Evolutionary conservation across 2,113 vertebrate species (phyloP), one percentile per base, ranked within the genome.

Genomic region (Chelonoidis abingdonii): DNA sequence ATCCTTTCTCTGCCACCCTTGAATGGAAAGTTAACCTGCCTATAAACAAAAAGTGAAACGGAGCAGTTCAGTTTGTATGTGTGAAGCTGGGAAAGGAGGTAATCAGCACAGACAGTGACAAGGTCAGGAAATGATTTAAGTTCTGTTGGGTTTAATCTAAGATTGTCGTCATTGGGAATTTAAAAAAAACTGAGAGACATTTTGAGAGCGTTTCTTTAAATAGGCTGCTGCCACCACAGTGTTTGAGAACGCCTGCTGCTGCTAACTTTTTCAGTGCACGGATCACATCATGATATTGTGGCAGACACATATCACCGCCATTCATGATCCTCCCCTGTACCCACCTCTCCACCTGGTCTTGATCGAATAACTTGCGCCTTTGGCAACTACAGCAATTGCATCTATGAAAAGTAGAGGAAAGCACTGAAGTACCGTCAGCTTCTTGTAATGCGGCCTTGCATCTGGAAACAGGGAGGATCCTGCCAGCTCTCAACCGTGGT

Each of bases 181-280:
- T n/a, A 4, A 65, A 65, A 65, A 65, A 17, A 17, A 7, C 25
- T 54, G 19, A 84, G 84, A 92, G 85, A 92, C 94, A 80, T 95
- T 95, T 80, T 89, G 76, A n/a, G 94, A 94, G 76, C 5, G 9
- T 44, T 90, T 80, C 86, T 93, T 93, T 96, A 76, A 80, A 19
- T 29, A 79, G 88, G 80, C 90, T 62, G 78, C 69, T 83, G 92
- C 89, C 92, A 93, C 91, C 54, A 24, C 47, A 57, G 82, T 57
- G 8, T 13, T 89, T 90, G 83, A 96, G 94, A 96, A 86, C 75
- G 59, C 87, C 90, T 16, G 29, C 87, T 95, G 84, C 50, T 13
- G 6, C 83, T 62, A 27, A 75, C 75, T 78, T 85, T 88, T 82
- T 22, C 90, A 93, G 47, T 29, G 87, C 54, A 5, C 6, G 82